Percentiles rank a stretch among this genome's conserved stretches.
These are phyloP conservation scores for Actinia equina DNA, from an alignment of 64 coral and sea anemone species.

Conservation along the genomic window DNA sequence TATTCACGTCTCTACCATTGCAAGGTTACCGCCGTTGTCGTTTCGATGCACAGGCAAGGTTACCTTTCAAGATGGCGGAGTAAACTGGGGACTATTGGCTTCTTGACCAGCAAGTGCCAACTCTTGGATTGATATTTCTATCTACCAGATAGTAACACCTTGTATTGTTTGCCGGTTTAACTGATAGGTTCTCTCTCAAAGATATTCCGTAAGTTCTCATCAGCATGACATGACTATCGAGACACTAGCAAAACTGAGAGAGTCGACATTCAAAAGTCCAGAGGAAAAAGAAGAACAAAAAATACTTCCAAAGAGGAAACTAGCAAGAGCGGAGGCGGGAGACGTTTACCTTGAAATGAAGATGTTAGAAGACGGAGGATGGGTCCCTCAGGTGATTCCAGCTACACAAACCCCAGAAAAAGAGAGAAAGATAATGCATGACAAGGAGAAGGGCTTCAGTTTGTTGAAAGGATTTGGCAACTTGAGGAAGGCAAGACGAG, in stretches of 20 bases:
- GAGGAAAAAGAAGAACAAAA: neutral
- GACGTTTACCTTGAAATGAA: neutral
- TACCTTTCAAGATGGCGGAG: too few relatives aligned
- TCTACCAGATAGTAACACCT: neutral
- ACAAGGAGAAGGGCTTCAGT: neutral
- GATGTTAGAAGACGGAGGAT: too few relatives aligned
- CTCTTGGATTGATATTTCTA: too few relatives aligned
- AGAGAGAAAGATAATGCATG: neutral
- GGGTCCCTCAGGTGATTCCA: neutral
- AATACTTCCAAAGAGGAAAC: neutral
- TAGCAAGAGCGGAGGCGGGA: neutral
- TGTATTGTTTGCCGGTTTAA: neutral
- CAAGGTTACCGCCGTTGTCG: too few relatives aligned
- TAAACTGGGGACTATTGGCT: too few relatives aligned
- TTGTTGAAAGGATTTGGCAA: neutral
- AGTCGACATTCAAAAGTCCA: neutral
- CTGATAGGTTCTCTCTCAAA: neutral
- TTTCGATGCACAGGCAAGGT: too few relatives aligned
- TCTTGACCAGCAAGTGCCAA: too few relatives aligned
- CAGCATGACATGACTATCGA: neutral
- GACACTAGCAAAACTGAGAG: neutral
- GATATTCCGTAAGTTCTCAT: neutral
- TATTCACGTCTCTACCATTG: too few relatives aligned
- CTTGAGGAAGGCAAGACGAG: neutral
- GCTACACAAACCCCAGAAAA: neutral